Base-by-base conservation (phyloP, 37 sponge, comb jelly and placozoan genomes). In the Ianthella basta region DNA sequence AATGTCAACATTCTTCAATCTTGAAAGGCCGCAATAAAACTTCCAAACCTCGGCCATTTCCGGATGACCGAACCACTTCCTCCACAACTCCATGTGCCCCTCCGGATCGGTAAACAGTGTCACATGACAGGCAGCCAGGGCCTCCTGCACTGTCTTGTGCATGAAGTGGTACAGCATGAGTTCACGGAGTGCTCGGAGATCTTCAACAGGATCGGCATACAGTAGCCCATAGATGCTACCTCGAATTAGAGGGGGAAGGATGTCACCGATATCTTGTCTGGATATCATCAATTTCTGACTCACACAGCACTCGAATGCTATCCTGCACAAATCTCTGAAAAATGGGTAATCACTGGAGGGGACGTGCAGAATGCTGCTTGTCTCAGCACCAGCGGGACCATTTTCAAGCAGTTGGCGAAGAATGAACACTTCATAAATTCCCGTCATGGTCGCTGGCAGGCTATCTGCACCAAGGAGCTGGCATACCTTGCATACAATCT, bases 41-140 rank as follows among this genome's bases (percentile, higher is more conserved):
- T 72, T 72, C 73, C 73, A 72, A 8, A 72, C 73, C 30, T 72
- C 73, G 16, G 20, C 30, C 73, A 72, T 72, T 23, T 72, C 32
- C 21, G 73, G 38, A 33, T 19, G 12, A 33, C 73, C 73, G 19
- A 72, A 72, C 12, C 36, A 19, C 30, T 72, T 37, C 38, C 19
- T 23, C 73, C 73, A 72, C 5, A 72, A 20, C 14, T 72, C 39
- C 35, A 12, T 38, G 5, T 33, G 73, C 19, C 36, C 40, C 39
- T 12, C 12, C 19, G 39, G 38, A 14, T 8, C 40, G 50, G 53
- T 41, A 37, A 38, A 19, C 36, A 20, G 8, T 13, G 32, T 37
- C 21, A 72, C 30, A 29, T 72, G 40, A 72, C 32, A 37, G 10
- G 73, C 73, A 37, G 73, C 73, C 35, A 72, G 73, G 13, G 30